phyloP scores from a whole-genome alignment of 37 sponge, comb jelly and placozoan species.

The Agelas oroides region DNA sequence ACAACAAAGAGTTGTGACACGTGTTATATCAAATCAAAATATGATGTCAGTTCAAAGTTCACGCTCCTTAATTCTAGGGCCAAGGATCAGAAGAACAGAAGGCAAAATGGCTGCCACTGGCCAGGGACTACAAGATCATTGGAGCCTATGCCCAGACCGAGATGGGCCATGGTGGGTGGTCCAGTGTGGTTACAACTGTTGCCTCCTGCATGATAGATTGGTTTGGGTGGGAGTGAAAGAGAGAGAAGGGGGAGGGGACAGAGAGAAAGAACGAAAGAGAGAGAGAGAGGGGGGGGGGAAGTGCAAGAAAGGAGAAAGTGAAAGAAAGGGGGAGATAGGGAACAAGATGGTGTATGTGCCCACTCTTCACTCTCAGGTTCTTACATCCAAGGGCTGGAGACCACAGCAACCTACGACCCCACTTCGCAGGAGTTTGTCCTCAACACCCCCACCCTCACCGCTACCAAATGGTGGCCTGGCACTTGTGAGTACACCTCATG shows the following conservation, averaged over 20 bases:
- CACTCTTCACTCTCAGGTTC: conserved; percentile 46
- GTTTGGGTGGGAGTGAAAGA: not conserved
- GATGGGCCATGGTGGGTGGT: conserved; percentile 89
- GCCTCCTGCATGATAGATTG: not conserved
- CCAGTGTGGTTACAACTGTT: not conserved
- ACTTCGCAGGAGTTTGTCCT: conserved; percentile 83
- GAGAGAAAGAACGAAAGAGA: too few species aligned
- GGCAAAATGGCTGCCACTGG: conserved; percentile 82
- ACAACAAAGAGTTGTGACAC: too few species aligned
- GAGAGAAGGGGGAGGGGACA: too few species aligned
- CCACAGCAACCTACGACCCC: conserved; percentile 87
- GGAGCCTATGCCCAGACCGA: conserved; percentile 96
- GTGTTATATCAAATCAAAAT: too few species aligned
- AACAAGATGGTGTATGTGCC: too few species aligned
- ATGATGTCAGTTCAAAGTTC: too few species aligned
- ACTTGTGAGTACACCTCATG: conserved; percentile 85
- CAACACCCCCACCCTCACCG: conserved; percentile 85
- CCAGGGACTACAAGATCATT: conserved; percentile 72
- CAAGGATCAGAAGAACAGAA: conserved; percentile 89
- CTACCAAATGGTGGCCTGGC: conserved; percentile 96
- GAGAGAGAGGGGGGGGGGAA: too few species aligned
- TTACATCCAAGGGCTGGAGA: conserved; percentile 88
- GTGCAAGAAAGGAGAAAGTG: not conserved
- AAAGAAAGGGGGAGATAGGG: not conserved
- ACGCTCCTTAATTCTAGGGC: conserved; percentile 24